Conservation (phyloP, 37 sponge, comb jelly and placozoan genomes). For the Eunapius fragilis region DNA sequence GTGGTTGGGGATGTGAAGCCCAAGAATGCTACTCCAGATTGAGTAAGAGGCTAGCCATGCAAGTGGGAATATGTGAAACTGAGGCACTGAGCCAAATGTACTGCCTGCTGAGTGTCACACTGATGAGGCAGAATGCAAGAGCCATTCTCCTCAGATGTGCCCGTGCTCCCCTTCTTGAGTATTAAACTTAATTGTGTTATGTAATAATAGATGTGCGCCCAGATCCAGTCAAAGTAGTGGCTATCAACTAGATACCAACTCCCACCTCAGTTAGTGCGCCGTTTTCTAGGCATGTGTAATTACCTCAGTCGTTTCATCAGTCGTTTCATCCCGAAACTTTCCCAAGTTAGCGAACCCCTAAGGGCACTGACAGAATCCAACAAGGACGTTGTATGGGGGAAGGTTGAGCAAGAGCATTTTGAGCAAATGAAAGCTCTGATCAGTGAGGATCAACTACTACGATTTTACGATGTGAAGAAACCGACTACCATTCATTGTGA, state of each 20-base stretch:
- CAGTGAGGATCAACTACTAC: conserved; percentile 3
- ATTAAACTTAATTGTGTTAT: no score
- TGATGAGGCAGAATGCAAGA: no score
- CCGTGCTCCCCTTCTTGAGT: no score
- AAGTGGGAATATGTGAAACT: no score
- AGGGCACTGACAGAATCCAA: not conserved
- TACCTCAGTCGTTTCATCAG: not conserved
- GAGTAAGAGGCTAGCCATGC: no score
- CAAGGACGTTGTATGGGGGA: not conserved
- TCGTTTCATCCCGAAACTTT: not conserved
- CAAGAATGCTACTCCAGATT: no score
- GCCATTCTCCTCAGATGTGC: no score
- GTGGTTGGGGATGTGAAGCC: no score
- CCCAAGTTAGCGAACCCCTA: not conserved
- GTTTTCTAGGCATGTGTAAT: not conserved
- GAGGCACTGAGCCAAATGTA: no score
- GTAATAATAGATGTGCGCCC: conserved; percentile 7
- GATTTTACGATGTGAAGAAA: not conserved
- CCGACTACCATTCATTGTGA: conserved; percentile 7
- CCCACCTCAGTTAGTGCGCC: not conserved
- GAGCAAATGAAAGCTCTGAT: conserved; percentile 5
- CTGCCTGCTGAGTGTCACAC: no score
- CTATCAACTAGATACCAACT: conserved; percentile 4
- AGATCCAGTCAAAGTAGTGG: conserved; percentile 17
- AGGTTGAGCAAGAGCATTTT: not conserved